Percentiles rank a stretch among this genome's conserved stretches.
Conservation (phyloP, 2,888 invertebrate species). For the Yponomeuta cagnagella region DNA sequence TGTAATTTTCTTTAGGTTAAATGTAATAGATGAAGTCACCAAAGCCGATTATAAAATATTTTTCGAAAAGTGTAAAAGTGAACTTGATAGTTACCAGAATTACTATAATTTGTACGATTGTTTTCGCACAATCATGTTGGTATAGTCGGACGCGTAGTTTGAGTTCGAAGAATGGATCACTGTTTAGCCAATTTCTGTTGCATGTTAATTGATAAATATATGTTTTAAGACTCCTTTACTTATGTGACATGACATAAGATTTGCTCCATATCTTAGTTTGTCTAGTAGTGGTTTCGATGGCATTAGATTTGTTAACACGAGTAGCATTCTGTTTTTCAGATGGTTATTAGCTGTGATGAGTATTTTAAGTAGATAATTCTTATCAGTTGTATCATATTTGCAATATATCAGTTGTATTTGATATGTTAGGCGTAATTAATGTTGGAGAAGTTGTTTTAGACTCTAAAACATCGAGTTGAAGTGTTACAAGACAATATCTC, state of each 20-base stretch:
- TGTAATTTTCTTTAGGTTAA: slow-evolving; percentile 58
- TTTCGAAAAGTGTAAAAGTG: slow-evolving; percentile 5
- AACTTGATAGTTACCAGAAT: slow-evolving; percentile 14
- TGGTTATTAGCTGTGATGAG: slow-evolving; percentile 34
- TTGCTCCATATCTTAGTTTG: background rate
- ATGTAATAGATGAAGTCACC: slow-evolving; percentile 39
- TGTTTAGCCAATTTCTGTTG: background rate
- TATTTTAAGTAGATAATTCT: slow-evolving; percentile 29
- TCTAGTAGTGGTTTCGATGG: background rate
- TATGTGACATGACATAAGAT: background rate
- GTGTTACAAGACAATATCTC: background rate
- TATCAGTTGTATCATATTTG: slow-evolving; percentile 2
- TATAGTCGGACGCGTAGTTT: background rate
- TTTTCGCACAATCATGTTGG: background rate
- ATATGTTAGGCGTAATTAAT: background rate
- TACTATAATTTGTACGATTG: background rate
- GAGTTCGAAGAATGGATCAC: background rate
- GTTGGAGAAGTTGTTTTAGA: slow-evolving; percentile 4
- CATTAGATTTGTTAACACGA: background rate
- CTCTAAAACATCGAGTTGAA: slow-evolving; percentile 5
- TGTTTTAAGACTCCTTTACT: background rate
- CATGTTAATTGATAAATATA: background rate
- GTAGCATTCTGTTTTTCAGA: slow-evolving; percentile 18
- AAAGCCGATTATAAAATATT: slow-evolving; percentile 46
- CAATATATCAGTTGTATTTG: slow-evolving; percentile 4